Evolutionary conservation across 2,113 vertebrate genomes (phyloP), one percentile per base, ranked within the genome.

Genomic region (Holacanthus passer): DNA sequence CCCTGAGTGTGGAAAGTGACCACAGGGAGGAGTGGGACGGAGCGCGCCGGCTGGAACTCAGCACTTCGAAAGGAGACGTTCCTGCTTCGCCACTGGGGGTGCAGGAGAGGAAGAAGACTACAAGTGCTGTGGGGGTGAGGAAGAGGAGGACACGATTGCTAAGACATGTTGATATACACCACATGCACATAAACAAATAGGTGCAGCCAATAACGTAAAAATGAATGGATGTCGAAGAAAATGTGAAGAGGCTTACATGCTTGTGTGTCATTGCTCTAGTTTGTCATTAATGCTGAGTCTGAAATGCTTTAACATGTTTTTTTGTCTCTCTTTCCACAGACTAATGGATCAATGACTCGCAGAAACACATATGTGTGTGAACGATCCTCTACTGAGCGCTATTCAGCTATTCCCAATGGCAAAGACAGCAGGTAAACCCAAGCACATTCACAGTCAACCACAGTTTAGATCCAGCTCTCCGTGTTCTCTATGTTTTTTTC

Each of bases 331-430:
- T 81, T 47, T 73, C 20, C 43, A 43, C 90, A 99, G 96, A 97
- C 96, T 82, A 97, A 96, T 1, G 97, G 96, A 32, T 97, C 97
- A 56, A 99, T 99, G 98, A 97, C 97, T 2, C 96, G 98, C 80
- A 97, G 98, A 88, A 99, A 99, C 87, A 99, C 98, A 0, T 99
- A 99, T 0, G 98, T 99, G 55, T 99, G 98, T 85, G 98, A 99
- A 59, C 96, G 98, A 76, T 94, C 96, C 81, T 95, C 94, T 64
- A 95, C 96, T 17, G 98, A 99, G 75, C 97, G 97, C 27, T 97
- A 97, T 58, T 91, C 96, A 19, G 96, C 96, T 0, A 93, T 99
- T 87, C 97, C 99, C 79, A 99, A 99, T 1, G 98, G 98, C 47
- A 99, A 98, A 91, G 98, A 99, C 91, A 99, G 96, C 97, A 99